Percentiles rank a stretch among this genome's conserved stretches.
Evolutionary conservation across 1,140 invertebrate genomes (phyloP).

Genomic region (Leptinotarsa undecemlineata): DNA sequence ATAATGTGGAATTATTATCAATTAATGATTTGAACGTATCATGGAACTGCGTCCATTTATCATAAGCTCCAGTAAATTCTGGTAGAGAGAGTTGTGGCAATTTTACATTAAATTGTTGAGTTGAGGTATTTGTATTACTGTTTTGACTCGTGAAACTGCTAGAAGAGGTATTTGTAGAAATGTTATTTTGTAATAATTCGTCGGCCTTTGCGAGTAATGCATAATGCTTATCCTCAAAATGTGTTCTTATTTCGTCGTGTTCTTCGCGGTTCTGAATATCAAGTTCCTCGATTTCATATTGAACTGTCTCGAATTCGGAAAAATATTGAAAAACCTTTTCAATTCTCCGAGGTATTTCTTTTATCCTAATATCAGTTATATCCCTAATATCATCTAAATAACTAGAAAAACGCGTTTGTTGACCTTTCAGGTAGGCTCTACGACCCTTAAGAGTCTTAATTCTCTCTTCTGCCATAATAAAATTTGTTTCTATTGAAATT

Average conservation of each 20-base stretch:
- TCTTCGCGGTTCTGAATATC: not conserved
- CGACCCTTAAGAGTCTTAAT: not conserved
- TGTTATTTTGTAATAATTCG: not conserved
- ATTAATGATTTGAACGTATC: constrained; percentile 32
- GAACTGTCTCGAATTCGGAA: constrained; percentile 12
- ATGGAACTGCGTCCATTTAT: constrained; percentile 30
- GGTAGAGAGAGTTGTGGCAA: constrained; percentile 23
- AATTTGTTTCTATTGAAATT: not conserved
- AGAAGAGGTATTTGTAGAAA: not conserved
- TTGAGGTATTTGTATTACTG: not conserved
- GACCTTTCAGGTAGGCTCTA: not conserved
- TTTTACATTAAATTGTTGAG: constrained; percentile 5
- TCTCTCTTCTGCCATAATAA: not conserved
- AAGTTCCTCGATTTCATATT: constrained; percentile 17
- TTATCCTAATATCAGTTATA: not conserved
- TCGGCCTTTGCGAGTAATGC: not conserved
- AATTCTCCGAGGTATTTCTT: not conserved
- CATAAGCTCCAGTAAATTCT: constrained; percentile 27
- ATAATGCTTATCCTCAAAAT: constrained; percentile 22
- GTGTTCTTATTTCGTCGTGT: not conserved
- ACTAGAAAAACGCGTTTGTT: not conserved
- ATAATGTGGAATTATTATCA: constrained; percentile 28
- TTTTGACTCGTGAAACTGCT: not conserved
- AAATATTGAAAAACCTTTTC: not conserved
- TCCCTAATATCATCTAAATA: constrained; percentile 12